Evolutionary conservation across 2,113 vertebrate genomes (phyloP).

Genomic region (Nannospalax galili): DNA sequence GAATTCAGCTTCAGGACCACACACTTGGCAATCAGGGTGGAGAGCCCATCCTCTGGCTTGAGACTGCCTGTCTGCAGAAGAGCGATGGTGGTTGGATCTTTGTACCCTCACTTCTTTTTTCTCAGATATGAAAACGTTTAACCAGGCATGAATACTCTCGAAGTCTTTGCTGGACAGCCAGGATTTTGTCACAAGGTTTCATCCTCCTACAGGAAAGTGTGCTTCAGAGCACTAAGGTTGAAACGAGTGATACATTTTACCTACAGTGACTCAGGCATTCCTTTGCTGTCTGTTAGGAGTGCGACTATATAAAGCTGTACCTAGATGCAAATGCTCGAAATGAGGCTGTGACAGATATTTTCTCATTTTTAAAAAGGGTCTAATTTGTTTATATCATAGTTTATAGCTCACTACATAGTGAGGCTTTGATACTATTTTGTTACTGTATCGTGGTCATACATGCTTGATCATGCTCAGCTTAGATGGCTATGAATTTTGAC

Average conservation of each 20-base stretch:
- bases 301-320: conserved; percentile 77
- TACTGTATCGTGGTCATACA: conserved; percentile 65
- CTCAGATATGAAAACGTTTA: conserved; percentile 39
- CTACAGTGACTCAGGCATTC: conserved; percentile 75
- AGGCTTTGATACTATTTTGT: conserved; percentile 79
- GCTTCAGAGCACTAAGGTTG: conserved; percentile 60
- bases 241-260: conserved; percentile 78
- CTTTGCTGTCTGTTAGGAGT: conserved; percentile 54
- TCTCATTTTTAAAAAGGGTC: conserved; percentile 70
- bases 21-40: conserved; percentile 77
- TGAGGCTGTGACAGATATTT: conserved; percentile 82
- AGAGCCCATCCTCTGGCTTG: conserved; percentile 75
- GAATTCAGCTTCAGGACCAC: conserved; percentile 72
- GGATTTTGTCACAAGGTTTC: conserved; percentile 68
- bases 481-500: conserved; percentile 68
- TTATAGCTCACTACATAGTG: conserved; percentile 68
- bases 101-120: conserved; percentile 62
- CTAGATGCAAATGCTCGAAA: conserved; percentile 82
- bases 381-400: conserved; percentile 72
- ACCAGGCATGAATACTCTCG: conserved; percentile 43
- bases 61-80: conserved; percentile 71
- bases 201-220: conserved; percentile 60
- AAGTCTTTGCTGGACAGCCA: conserved; percentile 30
- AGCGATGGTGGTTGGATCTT: conserved; percentile 62
- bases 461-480: conserved; percentile 47